Evolutionary conservation across 2,113 vertebrate species (phyloP).

Genomic region (Drymodes brunneopygia): DNA sequence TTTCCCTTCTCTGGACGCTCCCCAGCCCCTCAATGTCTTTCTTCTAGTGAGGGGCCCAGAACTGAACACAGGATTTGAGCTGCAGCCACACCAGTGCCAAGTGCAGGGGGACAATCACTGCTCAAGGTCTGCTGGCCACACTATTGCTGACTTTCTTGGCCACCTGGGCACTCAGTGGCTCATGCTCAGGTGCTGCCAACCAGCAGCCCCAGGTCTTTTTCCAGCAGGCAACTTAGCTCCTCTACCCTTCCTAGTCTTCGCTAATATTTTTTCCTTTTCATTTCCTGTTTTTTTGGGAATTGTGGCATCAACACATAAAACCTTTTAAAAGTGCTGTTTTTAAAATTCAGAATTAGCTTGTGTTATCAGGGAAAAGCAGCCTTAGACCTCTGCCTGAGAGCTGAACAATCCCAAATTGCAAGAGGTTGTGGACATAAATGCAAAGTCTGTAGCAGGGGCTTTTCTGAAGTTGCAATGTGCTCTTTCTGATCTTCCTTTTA

Average conservation of each 20-base stretch:
- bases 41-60: not conserved
- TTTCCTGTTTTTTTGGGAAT: not conserved
- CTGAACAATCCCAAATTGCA: not conserved
- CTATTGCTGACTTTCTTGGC: not conserved
- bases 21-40: not conserved
- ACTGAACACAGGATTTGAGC: fast-evolving
- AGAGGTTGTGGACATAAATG: not conserved
- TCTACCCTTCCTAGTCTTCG: not conserved
- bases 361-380: not conserved
- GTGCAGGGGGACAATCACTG: fast-evolving
- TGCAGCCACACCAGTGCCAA: fast-evolving
- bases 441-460: not conserved
- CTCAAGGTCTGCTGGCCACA: not conserved
- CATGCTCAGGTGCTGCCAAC: not conserved
- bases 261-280: not conserved
- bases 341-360: not conserved
- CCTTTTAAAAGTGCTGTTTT: not conserved
- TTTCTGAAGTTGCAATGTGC: not conserved
- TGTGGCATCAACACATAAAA: not conserved
- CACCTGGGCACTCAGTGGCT: not conserved
- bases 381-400: not conserved
- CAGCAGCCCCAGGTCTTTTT: not conserved
- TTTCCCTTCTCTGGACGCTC: fast-evolving
- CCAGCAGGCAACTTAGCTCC: not conserved
- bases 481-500: not conserved